These are phyloP conservation scores for Ispidina picta DNA, from an alignment of 2,797 vertebrate species.

Conservation along the genomic window DNA sequence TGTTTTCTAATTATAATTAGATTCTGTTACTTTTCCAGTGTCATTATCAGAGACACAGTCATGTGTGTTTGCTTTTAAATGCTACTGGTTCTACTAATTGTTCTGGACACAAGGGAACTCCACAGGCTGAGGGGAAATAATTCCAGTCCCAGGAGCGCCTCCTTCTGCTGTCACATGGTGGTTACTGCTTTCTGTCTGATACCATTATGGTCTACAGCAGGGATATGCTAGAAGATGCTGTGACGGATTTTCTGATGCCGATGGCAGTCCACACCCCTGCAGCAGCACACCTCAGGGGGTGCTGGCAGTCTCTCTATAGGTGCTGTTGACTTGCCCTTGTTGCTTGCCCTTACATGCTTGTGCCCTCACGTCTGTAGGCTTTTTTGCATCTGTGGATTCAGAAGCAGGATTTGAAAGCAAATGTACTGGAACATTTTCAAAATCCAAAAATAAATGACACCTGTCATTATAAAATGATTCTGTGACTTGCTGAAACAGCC, in stretches of 20 bases:
- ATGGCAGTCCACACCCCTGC: background rate
- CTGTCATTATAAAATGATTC: conserved; percentile 15
- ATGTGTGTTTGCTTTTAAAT: conserved; percentile 32
- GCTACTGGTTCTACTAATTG: background rate
- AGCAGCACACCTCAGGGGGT: background rate
- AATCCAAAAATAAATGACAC: conserved; percentile 35
- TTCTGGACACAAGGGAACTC: conserved; percentile 21
- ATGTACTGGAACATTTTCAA: conserved; percentile 9
- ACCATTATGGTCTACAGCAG: background rate
- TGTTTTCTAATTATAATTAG: conserved; percentile 70
- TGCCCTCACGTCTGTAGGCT: background rate
- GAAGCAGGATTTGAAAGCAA: conserved; percentile 5
- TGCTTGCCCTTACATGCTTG: background rate
- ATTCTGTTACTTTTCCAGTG: conserved; percentile 48
- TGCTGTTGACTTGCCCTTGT: conserved; percentile 3
- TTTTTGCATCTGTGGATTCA: conserved; percentile 5
- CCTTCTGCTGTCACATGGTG: background rate
- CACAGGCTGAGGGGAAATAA: background rate
- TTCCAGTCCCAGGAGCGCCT: conserved; percentile 31
- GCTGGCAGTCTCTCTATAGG: background rate
- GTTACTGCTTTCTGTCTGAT: background rate
- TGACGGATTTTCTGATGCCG: background rate
- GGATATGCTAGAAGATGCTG: background rate
- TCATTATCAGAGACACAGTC: conserved; percentile 40
- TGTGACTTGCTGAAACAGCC: background rate